These are phyloP conservation scores for Eulemur rufifrons DNA, from an alignment of 2,113 vertebrate genomes.

Conservation along the genomic window DNA sequence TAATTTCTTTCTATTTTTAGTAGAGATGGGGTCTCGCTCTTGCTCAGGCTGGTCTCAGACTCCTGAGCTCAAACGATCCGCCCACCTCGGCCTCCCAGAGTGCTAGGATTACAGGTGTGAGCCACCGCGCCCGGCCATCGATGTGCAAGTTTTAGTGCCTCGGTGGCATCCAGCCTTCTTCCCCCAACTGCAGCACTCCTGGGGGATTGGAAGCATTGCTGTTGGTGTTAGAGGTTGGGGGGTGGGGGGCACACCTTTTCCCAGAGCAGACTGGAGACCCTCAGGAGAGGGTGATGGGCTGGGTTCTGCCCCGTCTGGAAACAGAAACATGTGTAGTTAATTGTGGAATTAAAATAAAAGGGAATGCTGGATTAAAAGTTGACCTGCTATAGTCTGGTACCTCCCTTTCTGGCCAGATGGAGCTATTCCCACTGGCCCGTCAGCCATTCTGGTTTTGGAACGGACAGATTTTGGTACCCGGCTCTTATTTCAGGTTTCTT, in stretches of 20 bases:
- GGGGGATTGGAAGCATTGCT: neutral
- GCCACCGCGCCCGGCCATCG: neutral
- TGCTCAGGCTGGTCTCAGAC: too few relatives aligned
- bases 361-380: neutral
- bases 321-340: neutral
- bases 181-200: neutral
- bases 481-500: neutral
- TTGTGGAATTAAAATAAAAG: neutral
- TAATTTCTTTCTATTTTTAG: too few relatives aligned
- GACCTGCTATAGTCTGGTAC: neutral
- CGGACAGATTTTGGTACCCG: neutral
- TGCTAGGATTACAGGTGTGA: too few relatives aligned
- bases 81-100: too few relatives aligned
- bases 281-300: neutral
- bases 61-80: too few relatives aligned
- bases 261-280: neutral
- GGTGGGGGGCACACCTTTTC: neutral
- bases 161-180: neutral
- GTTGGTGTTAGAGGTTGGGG: fast-evolving
- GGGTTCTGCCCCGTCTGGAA: neutral
- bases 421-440: neutral
- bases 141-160: too few relatives aligned
- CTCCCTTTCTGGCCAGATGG: neutral
- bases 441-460: neutral
- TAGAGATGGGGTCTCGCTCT: too few relatives aligned